Evolutionary conservation across 2,888 invertebrate species (phyloP).

Genomic region (Mimas tiliae): DNA sequence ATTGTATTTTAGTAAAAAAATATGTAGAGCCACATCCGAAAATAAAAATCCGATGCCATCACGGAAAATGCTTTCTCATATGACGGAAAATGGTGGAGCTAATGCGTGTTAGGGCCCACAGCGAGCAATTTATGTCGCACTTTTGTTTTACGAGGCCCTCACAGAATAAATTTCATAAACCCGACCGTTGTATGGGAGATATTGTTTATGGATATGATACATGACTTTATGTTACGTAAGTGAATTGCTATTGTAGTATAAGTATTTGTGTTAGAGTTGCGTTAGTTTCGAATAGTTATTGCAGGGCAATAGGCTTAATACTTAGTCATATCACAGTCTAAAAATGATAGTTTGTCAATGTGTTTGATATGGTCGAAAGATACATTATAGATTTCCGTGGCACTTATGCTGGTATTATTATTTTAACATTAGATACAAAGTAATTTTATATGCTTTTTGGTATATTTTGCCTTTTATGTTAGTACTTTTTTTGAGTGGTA

Average conservation of each 20-base stretch:
- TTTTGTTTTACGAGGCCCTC: conserved; percentile 76
- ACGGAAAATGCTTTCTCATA: conserved; percentile 81
- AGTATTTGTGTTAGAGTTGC: not conserved
- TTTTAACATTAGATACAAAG: no score
- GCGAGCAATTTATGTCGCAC: conserved; percentile 73
- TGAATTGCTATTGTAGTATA: conserved; percentile 8
- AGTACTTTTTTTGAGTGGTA: no score
- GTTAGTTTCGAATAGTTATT: not conserved
- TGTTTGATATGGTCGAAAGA: not conserved
- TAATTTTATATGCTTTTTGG: no score
- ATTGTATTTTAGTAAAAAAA: not conserved
- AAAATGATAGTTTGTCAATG: not conserved
- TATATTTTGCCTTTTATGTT: no score
- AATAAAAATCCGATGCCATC: conserved; percentile 48
- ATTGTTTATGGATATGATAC: conserved; percentile 53
- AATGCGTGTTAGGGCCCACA: conserved; percentile 69
- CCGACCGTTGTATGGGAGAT: conserved; percentile 46
- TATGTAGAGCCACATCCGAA: conserved; percentile 60
- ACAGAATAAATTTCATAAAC: conserved; percentile 69
- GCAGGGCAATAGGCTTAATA: not conserved
- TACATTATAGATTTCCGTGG: no score
- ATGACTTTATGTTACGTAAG: conserved; percentile 43
- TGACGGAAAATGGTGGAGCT: conserved; percentile 76
- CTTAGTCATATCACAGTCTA: not conserved
- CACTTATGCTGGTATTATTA: no score